Base-by-base conservation (phyloP, 2,113 vertebrate genomes). In the Hiodon alosoides region DNA sequence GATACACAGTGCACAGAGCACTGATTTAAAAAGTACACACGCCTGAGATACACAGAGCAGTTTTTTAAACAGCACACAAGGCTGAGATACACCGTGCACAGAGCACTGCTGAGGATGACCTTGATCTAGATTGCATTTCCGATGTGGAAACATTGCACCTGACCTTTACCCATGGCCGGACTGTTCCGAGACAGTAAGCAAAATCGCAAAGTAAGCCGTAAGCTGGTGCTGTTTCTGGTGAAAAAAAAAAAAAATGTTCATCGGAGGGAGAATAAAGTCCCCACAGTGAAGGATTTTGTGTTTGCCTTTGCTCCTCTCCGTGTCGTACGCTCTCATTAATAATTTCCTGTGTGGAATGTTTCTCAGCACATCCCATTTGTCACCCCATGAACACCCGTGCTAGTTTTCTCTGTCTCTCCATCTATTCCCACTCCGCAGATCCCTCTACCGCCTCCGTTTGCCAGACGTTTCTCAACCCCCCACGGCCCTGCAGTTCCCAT, bases 301-400 rank as follows among this genome's bases (percentile, higher is more conserved):
- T 86, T 84, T 79, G 78, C 81, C 69, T 60, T 51, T 80, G 79
- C 13, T 69, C 77, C 77, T 81, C 79, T 53, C 70, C 10, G 74
- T 85, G 82, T 87, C 85, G 81, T 75, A 72, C 47, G 69, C 75
- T 57, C 68, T 77, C 83, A 83, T 87, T 85, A 88, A 86, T 80
- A 85, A 82, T 76, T 72, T 89, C 87, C 85, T 81, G 55, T 72
- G 82, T 83, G 85, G 82, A 85, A 85, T 31, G 82, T 82, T 79
- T 87, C 86, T 83, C 81, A 79, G 78, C 74, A 58, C 78, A 80
- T 81, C 78, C 82, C 84, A 89, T 90, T 91, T 81, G 89, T 89
- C 87, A 87, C 80, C 77, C 73, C 31, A 31, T 31, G 31, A 31
- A 31, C 31, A 31, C 31, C 31, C 31, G 31, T 31, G 31, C 8